Evolutionary conservation across 2,113 vertebrate genomes (phyloP), one percentile per base, ranked within the genome.

Genomic region (Nesogale talazaci): DNA sequence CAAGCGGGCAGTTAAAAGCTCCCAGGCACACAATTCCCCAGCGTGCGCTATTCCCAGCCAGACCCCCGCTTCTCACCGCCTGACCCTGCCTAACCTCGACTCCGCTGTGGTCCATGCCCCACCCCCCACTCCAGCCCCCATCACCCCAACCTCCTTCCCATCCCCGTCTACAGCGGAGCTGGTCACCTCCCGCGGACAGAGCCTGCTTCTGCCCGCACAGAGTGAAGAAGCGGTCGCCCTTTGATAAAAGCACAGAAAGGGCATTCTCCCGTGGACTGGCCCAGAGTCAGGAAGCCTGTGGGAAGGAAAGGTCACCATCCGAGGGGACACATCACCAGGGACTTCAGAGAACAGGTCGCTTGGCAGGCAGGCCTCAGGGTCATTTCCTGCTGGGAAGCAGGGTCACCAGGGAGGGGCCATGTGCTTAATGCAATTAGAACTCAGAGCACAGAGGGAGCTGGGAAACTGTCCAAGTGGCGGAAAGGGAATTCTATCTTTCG

Each of bases 281-380:
- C 6, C 22, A 92, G 76, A 96, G 87, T 25, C 84, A 65, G 81
- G 94, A 95, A 88, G 87, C 19, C 94, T 56, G 2, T 22, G 63
- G 84, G 63, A 69, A 88, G 69, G 88, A 92, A 95, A 96, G 95
- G 96, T 97, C 95, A 94, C 77, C 92, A 81, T 94, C 86, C 86
- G 86, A 91, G 93, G 95, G 93, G 90, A 86, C 92, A 63, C 65
- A 70, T 92, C 93, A 57, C 10, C 83, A 3, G 1, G 25, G 78
- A 96, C 97, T 97, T 98, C 97, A 98, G 97, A 97, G 96, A 52
- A 34, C 93, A 95, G 96, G 92, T 93, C 95, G 52, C 95, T 94
- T 95, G 92, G 82, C 95, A 87, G 88, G 86, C 6, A 0, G 95
- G 93, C 92, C 96, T 92, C 91, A 90, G 94, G 96, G 96, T 96